Conservation (phyloP, 1,140 invertebrate genomes). For the Dendroctonus valens region DNA sequence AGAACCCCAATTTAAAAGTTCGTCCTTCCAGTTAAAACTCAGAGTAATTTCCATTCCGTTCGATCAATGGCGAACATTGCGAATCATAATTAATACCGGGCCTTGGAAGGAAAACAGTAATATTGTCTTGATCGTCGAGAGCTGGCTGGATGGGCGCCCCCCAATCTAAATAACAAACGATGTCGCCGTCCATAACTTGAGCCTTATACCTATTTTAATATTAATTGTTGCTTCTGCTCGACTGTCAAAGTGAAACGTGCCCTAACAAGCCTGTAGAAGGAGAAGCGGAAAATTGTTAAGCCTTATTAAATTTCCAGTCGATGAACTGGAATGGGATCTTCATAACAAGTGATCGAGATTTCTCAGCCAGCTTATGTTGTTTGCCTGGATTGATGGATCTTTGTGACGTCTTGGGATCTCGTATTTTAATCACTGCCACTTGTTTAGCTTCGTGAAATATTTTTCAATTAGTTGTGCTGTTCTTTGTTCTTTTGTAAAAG, state of each 20-base stretch:
- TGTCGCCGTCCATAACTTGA: neutral
- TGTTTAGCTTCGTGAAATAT: too few species aligned
- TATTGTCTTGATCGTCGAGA: too few species aligned
- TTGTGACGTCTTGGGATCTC: neutral
- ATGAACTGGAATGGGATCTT: constrained; percentile 12
- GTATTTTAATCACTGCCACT: too few species aligned
- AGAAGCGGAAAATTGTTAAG: constrained; percentile 11
- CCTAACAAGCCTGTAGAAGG: constrained; percentile 8
- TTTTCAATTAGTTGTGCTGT: neutral
- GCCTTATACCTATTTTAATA: constrained; percentile 2
- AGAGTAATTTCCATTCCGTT: too few species aligned
- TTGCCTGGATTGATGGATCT: neutral
- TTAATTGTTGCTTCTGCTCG: constrained; percentile 3
- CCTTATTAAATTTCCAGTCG: constrained; percentile 14
- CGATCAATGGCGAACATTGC: too few species aligned
- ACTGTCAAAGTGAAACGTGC: constrained; percentile 5
- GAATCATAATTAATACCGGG: too few species aligned
- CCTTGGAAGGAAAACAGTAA: too few species aligned
- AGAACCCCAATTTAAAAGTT: too few species aligned
- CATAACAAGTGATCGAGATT: constrained; percentile 12
- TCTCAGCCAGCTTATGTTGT: constrained; percentile 1
- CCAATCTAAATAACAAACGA: constrained; percentile 1
- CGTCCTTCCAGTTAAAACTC: too few species aligned
- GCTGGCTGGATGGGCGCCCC: too few species aligned
- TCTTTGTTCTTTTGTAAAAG: too few species aligned